These are phyloP conservation scores for Myopa tessellatipennis DNA, from an alignment of 2,888 invertebrate genomes.

Conservation along the genomic window DNA sequence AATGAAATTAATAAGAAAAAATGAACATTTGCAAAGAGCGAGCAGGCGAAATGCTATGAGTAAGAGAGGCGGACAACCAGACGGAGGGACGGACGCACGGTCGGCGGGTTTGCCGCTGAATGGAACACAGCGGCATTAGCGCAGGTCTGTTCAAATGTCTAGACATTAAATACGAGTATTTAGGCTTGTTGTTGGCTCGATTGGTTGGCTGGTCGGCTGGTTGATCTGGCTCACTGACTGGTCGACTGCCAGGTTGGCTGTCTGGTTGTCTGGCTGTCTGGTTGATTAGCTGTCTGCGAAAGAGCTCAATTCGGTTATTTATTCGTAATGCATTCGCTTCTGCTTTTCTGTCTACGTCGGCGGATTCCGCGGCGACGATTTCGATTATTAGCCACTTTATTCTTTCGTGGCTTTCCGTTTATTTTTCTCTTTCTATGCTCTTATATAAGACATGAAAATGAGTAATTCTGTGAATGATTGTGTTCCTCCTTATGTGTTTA, in stretches of 20 bases:
- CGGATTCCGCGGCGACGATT: neutral
- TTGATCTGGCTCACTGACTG: neutral
- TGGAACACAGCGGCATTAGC: constrained; percentile 15
- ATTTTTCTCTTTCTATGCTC: neutral
- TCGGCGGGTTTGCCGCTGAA: neutral
- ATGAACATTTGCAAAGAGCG: neutral
- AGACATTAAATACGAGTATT: constrained; percentile 44
- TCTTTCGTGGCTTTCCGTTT: neutral
- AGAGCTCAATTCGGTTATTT: neutral
- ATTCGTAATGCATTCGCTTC: no score
- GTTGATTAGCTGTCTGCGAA: no score
- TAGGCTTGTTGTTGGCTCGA: constrained; percentile 20
- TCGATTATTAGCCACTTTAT: neutral
- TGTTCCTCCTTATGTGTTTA: no score
- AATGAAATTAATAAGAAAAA: constrained; percentile 6
- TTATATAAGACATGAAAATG: no score
- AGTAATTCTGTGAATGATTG: no score
- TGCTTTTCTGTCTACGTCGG: no score
- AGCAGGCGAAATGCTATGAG: neutral
- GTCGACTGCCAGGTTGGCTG: neutral
- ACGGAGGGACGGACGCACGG: neutral
- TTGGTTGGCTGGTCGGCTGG: neutral
- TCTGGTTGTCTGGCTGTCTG: no score
- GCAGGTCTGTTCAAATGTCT: constrained; percentile 51
- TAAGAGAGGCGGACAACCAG: neutral